Percentiles rank a stretch among this genome's conserved stretches.
Conservation (phyloP, 2,888 invertebrate species). For the Entomobrya proxima region DNA sequence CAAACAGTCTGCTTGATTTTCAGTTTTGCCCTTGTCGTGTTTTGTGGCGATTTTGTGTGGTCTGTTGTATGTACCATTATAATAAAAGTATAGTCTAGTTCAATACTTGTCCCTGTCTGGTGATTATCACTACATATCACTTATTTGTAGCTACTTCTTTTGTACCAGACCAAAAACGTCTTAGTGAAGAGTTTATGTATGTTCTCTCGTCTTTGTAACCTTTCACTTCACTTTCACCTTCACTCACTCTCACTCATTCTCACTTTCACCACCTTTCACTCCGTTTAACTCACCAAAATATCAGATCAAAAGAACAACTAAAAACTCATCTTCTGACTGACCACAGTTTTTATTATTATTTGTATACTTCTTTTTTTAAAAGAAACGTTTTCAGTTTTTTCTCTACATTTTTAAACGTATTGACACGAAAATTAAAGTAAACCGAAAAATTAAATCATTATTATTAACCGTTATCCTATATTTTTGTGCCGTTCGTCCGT, state of each 20-base stretch:
- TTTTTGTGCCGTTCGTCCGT: slow-evolving; percentile 57
- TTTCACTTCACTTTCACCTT: slow-evolving; percentile 59
- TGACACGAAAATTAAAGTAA: not conserved
- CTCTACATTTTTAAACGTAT: slow-evolving; percentile 1
- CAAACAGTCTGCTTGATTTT: slow-evolving; percentile 36
- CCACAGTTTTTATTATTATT: slow-evolving; percentile 23
- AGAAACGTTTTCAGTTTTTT: slow-evolving; percentile 10
- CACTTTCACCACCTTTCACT: slow-evolving; percentile 59
- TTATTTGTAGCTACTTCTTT: slow-evolving; percentile 28
- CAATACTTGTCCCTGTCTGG: slow-evolving; percentile 43
- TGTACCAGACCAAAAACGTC: not conserved
- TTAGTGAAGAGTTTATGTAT: slow-evolving; percentile 25
- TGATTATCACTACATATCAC: too few relatives aligned
- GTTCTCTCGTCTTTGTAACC: slow-evolving; percentile 28
- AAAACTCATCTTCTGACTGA: slow-evolving; percentile 41
- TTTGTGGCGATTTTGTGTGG: slow-evolving; percentile 46
- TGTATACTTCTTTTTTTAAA: not conserved
- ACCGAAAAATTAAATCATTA: slow-evolving; percentile 9
- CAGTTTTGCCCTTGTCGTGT: slow-evolving; percentile 28
- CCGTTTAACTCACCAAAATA: slow-evolving; percentile 23
- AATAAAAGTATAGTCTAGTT: not conserved
- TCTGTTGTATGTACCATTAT: not conserved
- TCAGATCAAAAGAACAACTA: too few relatives aligned
- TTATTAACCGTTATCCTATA: slow-evolving; percentile 54
- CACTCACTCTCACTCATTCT: slow-evolving; percentile 43